These are phyloP conservation scores for Artibeus jamaicensis DNA, from an alignment of 2,797 vertebrate genomes.

Conservation along the genomic window DNA sequence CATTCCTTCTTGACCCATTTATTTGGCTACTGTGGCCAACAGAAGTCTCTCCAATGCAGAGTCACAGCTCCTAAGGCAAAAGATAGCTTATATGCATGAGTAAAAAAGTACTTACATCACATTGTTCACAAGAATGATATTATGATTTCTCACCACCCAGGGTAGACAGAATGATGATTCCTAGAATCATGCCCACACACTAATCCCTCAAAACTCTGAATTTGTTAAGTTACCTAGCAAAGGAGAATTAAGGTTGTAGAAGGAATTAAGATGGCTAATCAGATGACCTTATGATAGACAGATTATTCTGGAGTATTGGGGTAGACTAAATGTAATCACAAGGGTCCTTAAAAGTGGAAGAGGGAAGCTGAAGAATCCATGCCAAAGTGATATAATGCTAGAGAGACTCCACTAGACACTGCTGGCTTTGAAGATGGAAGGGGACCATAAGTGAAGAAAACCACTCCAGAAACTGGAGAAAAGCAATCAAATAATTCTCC, in stretches of 20 bases:
- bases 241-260: background rate
- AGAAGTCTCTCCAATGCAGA: background rate
- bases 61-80: background rate
- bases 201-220: background rate
- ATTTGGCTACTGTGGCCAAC: background rate
- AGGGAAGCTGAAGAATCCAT: background rate
- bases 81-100: background rate
- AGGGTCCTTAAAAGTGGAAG: background rate
- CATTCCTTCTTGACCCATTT: background rate
- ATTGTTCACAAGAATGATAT: background rate
- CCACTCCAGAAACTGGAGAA: background rate
- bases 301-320: background rate
- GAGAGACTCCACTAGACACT: background rate
- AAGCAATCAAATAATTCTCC: background rate
- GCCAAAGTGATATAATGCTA: background rate
- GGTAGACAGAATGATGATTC: background rate
- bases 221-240: background rate
- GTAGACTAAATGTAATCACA: background rate
- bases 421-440: background rate
- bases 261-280: background rate
- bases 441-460: background rate
- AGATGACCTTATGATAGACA: background rate
- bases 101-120: background rate
- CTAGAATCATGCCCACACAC: background rate
- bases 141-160: background rate